Conservation (phyloP, 2,113 vertebrate genomes). For the Lepisosteus oculatus region DNA sequence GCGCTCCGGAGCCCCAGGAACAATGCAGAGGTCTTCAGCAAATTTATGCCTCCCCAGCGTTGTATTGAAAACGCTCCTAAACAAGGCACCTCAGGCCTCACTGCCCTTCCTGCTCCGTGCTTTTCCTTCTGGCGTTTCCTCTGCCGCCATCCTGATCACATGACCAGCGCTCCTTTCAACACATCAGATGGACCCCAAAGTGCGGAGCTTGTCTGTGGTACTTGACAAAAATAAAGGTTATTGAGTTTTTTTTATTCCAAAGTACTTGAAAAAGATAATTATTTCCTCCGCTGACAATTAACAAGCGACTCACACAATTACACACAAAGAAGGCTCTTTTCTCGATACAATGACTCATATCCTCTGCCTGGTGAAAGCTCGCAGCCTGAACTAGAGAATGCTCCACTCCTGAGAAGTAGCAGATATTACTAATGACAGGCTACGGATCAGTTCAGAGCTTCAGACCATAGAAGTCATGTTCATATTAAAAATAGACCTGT, state of each 20-base stretch:
- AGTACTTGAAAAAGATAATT: slow-evolving; percentile 30
- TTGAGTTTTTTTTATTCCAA: slow-evolving; percentile 26
- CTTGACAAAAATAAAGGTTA: slow-evolving; percentile 19
- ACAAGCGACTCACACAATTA: slow-evolving; percentile 12
- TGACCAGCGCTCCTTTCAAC: background rate
- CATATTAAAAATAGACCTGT: too few relatives aligned
- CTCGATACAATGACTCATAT: slow-evolving; percentile 30
- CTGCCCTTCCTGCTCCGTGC: slow-evolving; percentile 4
- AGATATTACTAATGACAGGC: too few relatives aligned
- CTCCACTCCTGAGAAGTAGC: too few relatives aligned
- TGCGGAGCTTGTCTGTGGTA: slow-evolving; percentile 2
- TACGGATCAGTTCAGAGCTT: too few relatives aligned
- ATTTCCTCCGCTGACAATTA: slow-evolving; percentile 25
- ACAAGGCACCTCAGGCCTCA: slow-evolving; percentile 4
- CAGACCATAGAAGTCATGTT: too few relatives aligned
- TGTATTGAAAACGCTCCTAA: background rate
- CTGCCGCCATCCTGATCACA: background rate
- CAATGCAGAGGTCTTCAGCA: slow-evolving; percentile 44
- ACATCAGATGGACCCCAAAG: slow-evolving; percentile 6
- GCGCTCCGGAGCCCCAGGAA: background rate
- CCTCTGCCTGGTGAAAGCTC: slow-evolving; percentile 15
- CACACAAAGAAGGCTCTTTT: slow-evolving; percentile 33
- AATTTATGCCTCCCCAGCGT: slow-evolving; percentile 36
- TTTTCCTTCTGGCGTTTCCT: background rate
- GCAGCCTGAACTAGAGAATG: background rate